Evolutionary conservation across 2,888 invertebrate species (phyloP).

Genomic region (Cenopis cana): DNA sequence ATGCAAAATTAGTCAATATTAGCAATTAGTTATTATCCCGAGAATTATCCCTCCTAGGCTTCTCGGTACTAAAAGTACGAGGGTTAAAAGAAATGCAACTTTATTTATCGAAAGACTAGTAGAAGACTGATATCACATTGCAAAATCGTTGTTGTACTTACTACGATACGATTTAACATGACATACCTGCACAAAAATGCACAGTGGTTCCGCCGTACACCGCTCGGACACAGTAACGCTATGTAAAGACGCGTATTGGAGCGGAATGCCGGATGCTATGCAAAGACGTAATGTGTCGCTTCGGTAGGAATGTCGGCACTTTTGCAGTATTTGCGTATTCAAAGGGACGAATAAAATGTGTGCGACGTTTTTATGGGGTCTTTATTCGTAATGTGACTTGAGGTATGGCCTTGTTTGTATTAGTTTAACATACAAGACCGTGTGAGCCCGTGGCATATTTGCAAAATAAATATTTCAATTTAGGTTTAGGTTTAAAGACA

Average conservation of each 20-base stretch:
- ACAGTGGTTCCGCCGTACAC: slow-evolving; percentile 3
- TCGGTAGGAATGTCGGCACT: slow-evolving; percentile 18
- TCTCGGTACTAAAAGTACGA: too few relatives aligned
- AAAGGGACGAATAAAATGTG: slow-evolving; percentile 4
- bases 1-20: too few relatives aligned
- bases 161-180: background rate
- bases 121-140: background rate
- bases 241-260: slow-evolving; percentile 19
- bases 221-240: background rate
- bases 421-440: background rate
- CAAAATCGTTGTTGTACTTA: too few relatives aligned
- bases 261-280: slow-evolving; percentile 12
- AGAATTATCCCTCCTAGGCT: too few relatives aligned
- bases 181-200: slow-evolving; percentile 15
- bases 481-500: too few relatives aligned
- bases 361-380: background rate
- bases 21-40: too few relatives aligned
- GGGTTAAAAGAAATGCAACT: background rate
- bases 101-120: background rate
- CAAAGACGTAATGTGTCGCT: slow-evolving; percentile 25
- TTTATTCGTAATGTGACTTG: background rate
- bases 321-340: slow-evolving; percentile 18
- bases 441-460: too few relatives aligned
- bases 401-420: background rate
- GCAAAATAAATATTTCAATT: too few relatives aligned